Percentiles rank a stretch among this genome's conserved stretches.
Conservation (phyloP, 2,113 vertebrate species). For the Myrmecobius fasciatus region DNA sequence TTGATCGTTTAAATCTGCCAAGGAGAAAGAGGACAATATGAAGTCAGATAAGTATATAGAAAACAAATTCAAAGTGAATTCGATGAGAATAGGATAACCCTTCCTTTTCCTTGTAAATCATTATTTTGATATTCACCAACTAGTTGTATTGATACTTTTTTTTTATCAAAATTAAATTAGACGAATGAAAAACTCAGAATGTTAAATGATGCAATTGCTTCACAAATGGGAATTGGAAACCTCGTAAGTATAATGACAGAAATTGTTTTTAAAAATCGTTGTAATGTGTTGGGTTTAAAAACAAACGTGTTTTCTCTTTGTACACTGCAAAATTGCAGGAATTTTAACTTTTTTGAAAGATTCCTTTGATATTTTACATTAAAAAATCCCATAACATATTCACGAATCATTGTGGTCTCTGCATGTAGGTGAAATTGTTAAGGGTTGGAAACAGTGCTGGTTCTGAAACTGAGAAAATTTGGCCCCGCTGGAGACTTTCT, state of each 20-base stretch:
- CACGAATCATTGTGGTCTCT: background rate
- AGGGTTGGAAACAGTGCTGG: background rate
- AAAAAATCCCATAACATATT: background rate
- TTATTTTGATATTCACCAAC: slow-evolving; percentile 32
- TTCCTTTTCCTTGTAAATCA: background rate
- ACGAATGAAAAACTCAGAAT: background rate
- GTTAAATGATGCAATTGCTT: background rate
- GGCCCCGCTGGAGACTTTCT: background rate
- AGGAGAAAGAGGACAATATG: background rate
- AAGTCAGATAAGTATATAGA: background rate
- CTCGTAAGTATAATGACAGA: slow-evolving; percentile 14
- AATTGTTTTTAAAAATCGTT: slow-evolving; percentile 2
- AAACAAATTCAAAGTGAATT: background rate
- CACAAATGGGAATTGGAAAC: slow-evolving; percentile 10
- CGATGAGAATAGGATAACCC: background rate
- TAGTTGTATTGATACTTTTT: slow-evolving; percentile 27
- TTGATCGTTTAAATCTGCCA: background rate
- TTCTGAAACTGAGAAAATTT: background rate
- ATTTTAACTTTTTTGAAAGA: background rate
- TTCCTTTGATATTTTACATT: background rate
- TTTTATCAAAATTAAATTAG: slow-evolving; percentile 24
- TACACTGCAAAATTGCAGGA: background rate
- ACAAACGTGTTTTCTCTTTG: background rate
- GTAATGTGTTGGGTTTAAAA: slow-evolving; percentile 39
- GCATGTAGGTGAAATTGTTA: background rate